Evolutionary conservation across 2,113 vertebrate genomes (phyloP).

Genomic region (Leptocoma aspasia): DNA sequence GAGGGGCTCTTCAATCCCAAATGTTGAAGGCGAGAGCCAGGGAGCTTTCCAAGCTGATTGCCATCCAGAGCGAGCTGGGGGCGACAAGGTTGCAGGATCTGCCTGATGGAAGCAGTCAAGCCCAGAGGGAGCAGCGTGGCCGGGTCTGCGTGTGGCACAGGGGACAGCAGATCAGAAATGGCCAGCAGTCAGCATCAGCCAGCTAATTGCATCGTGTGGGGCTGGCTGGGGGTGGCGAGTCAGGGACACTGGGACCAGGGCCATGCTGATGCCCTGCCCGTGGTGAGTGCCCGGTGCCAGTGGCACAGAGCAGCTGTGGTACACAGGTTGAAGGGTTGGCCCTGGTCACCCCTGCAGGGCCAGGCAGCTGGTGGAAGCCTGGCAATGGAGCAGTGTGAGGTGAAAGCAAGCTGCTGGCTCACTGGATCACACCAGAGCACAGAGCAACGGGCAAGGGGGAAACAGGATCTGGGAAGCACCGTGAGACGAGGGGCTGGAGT

Average conservation of each 20-base stretch:
- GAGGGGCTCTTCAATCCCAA: background rate
- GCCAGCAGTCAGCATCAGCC: background rate
- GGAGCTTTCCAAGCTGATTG: background rate
- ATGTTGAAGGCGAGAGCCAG: background rate
- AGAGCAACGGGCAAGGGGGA: fast-evolving
- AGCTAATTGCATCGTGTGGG: background rate
- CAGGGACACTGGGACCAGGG: fast-evolving
- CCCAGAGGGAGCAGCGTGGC: background rate
- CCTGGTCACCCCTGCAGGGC: background rate
- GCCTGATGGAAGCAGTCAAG: background rate
- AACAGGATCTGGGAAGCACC: fast-evolving
- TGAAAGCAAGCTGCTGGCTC: background rate
- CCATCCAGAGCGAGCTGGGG: fast-evolving
- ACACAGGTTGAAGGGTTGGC: fast-evolving
- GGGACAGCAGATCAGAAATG: background rate
- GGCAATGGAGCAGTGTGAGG: fast-evolving
- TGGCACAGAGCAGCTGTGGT: background rate
- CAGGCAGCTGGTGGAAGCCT: background rate
- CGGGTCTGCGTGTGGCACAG: fast-evolving
- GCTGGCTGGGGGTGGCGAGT: background rate
- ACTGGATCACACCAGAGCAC: background rate
- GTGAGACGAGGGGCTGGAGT: background rate
- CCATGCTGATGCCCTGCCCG: fast-evolving
- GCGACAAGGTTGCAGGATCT: background rate
- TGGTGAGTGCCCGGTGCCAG: fast-evolving